Conservation (phyloP, 2,797 vertebrate genomes). For the Simalia tracyae region DNA sequence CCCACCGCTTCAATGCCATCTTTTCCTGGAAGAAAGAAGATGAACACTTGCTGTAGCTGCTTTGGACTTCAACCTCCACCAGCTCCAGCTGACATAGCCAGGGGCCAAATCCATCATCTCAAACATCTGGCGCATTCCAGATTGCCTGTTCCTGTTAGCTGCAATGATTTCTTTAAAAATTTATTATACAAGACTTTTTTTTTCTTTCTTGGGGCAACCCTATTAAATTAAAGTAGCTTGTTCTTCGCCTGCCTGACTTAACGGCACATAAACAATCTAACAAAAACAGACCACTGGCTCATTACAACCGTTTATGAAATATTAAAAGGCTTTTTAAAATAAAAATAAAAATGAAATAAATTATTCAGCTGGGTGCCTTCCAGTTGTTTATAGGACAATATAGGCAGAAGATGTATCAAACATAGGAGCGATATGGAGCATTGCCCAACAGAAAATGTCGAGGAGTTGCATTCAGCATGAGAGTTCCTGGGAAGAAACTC, state of each 20-base stretch:
- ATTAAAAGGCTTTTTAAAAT: slow-evolving; percentile 64
- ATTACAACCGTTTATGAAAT: slow-evolving; percentile 68
- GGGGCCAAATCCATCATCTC: not conserved
- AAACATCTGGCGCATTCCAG: not conserved
- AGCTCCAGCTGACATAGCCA: not conserved
- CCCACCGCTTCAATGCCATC: not conserved
- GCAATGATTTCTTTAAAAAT: slow-evolving; percentile 10
- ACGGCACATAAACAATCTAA: slow-evolving; percentile 56
- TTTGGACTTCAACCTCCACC: not conserved
- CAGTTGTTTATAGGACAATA: slow-evolving; percentile 23
- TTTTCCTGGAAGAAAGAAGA: not conserved
- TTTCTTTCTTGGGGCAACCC: slow-evolving; percentile 28
- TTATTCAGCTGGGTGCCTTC: slow-evolving; percentile 59
- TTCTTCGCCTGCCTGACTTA: slow-evolving; percentile 47
- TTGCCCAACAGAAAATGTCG: not conserved
- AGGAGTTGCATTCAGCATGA: rapidly evolving
- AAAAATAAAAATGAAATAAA: slow-evolving; percentile 50
- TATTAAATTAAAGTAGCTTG: slow-evolving; percentile 52
- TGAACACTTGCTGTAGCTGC: not conserved
- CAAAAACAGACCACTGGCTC: slow-evolving; percentile 44
- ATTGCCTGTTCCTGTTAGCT: not conserved
- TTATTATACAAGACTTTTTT: slow-evolving; percentile 49
- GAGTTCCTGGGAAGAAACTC: not conserved
- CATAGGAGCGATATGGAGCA: not conserved
- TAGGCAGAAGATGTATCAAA: rapidly evolving